Evolutionary conservation across 2,797 vertebrate species (phyloP).

Genomic region (Chaenodraco wilsoni): DNA sequence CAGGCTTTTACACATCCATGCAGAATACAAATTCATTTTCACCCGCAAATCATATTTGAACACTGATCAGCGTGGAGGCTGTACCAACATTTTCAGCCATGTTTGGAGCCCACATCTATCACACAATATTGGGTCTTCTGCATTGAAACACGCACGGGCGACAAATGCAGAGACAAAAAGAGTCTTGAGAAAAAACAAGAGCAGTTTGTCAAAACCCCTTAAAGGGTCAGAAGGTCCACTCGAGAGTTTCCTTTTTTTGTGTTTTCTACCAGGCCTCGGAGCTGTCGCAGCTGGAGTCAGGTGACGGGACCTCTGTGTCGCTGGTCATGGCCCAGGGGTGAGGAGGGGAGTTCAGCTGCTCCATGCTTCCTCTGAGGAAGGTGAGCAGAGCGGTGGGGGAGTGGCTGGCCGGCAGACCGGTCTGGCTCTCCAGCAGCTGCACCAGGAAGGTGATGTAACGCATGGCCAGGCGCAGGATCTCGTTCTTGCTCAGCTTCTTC

Average conservation of each 20-base stretch:
- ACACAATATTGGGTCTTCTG: slow-evolving; percentile 45
- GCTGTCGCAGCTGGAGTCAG: slow-evolving; percentile 85
- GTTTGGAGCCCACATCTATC: slow-evolving; percentile 43
- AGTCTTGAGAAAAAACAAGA: slow-evolving; percentile 27
- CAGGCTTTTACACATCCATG: slow-evolving; percentile 73
- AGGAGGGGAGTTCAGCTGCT: slow-evolving; percentile 79
- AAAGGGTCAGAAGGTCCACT: slow-evolving; percentile 32
- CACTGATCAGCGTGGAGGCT: slow-evolving; percentile 34
- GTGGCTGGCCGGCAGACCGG: slow-evolving; percentile 81
- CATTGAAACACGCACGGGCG: slow-evolving; percentile 25
- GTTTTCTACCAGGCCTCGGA: slow-evolving; percentile 84
- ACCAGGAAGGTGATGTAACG: slow-evolving; percentile 97
- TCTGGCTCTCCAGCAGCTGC: slow-evolving; percentile 91
- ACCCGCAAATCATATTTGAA: slow-evolving; percentile 55
- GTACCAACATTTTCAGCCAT: slow-evolving; percentile 20
- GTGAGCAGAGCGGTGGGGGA: slow-evolving; percentile 81
- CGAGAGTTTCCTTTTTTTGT: slow-evolving; percentile 3
- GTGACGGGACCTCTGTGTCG: slow-evolving; percentile 85
- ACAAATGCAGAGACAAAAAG: slow-evolving; percentile 30
- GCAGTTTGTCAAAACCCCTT: slow-evolving; percentile 37
- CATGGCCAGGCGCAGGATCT: slow-evolving; percentile 97
- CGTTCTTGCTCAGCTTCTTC: slow-evolving; percentile 98
- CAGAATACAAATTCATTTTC: slow-evolving; percentile 70
- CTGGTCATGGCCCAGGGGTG: slow-evolving; percentile 82
- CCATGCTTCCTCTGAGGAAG: slow-evolving; percentile 84